Conservation (phyloP, 2,797 vertebrate species). For the Cossypha heuglini region DNA sequence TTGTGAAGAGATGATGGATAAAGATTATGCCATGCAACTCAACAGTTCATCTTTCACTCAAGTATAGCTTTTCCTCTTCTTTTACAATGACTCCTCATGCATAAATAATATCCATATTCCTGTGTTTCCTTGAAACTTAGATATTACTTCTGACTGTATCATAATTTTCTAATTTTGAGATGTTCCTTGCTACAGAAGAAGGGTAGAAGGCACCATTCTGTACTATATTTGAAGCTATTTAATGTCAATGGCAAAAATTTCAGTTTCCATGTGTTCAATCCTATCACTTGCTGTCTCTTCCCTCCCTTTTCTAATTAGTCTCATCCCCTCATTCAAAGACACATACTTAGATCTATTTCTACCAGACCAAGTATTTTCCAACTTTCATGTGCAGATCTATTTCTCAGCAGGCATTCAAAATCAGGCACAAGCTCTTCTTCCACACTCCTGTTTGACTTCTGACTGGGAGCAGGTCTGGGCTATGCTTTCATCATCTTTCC, state of each 20-base stretch:
- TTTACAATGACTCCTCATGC: neutral
- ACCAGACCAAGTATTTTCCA: neutral
- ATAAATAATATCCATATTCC: neutral
- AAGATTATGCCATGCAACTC: neutral
- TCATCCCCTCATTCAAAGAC: neutral
- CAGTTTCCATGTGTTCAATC: neutral
- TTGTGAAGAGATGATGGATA: neutral
- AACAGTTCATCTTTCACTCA: neutral
- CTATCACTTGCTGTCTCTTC: neutral
- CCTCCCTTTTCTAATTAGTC: neutral
- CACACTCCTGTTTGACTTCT: neutral
- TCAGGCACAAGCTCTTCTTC: neutral
- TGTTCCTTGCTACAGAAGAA: neutral
- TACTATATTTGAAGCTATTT: neutral
- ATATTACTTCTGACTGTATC: neutral
- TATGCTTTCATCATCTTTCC: neutral
- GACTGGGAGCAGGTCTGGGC: neutral
- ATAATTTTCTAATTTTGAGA: neutral
- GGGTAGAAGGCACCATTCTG: neutral
- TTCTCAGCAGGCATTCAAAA: neutral
- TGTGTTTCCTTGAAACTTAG: neutral
- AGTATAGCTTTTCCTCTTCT: rapidly evolving
- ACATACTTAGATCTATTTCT: neutral
- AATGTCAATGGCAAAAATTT: neutral
- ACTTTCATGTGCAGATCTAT: neutral